Conservation (phyloP, 2,888 invertebrate genomes). For the Hemistola chrysoprasaria region DNA sequence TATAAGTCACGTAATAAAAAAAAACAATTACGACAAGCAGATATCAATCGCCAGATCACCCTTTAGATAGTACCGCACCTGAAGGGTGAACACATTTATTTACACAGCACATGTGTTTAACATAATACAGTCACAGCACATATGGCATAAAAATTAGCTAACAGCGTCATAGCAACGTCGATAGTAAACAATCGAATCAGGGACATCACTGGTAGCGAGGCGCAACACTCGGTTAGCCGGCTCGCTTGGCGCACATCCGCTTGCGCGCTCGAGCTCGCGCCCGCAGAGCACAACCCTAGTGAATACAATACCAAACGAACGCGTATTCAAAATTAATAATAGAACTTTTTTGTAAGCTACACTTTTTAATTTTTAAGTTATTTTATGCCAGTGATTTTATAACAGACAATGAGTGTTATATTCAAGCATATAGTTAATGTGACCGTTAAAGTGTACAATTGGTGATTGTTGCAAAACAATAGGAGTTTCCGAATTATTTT, state of each 20-base stretch:
- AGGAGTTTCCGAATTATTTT: slow-evolving; percentile 13
- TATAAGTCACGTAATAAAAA: no score
- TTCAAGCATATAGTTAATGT: slow-evolving; percentile 14
- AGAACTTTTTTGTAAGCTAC: no score
- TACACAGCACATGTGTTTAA: background rate
- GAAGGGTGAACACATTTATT: no score
- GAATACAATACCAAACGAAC: slow-evolving; percentile 26
- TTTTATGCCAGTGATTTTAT: background rate
- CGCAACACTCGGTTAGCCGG: slow-evolving; percentile 68
- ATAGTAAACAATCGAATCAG: slow-evolving; percentile 53
- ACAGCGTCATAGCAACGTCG: slow-evolving; percentile 43
- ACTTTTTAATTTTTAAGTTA: background rate
- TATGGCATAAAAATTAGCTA: slow-evolving; percentile 10
- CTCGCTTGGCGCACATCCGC: slow-evolving; percentile 77
- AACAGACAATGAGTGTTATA: slow-evolving; percentile 9
- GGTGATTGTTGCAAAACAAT: slow-evolving; percentile 15
- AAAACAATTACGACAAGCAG: no score
- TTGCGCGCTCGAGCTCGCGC: slow-evolving; percentile 70
- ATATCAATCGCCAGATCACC: no score
- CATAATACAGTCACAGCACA: slow-evolving; percentile 5
- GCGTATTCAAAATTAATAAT: slow-evolving; percentile 4
- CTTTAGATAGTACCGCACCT: no score
- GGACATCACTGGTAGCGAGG: slow-evolving; percentile 57
- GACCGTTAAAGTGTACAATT: slow-evolving; percentile 28
- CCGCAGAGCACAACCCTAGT: slow-evolving; percentile 44